phyloP scores from a whole-genome alignment of 2,113 vertebrate species.

The Alaudala cheleensis region DNA sequence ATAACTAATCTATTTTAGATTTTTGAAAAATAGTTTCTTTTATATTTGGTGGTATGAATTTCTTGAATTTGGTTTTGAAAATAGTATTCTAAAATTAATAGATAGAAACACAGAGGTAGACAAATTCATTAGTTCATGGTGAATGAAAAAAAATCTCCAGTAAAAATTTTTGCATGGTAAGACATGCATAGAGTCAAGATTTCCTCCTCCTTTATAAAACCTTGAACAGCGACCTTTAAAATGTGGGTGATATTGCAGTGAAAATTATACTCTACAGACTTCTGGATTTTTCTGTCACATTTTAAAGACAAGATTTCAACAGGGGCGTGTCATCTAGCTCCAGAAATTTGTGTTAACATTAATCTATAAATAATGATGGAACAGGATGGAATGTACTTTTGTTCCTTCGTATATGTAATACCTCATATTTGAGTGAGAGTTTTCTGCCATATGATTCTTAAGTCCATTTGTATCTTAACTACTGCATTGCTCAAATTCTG shows the following conservation, averaged over 20 bases:
- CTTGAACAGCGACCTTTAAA: neutral
- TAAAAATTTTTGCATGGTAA: neutral
- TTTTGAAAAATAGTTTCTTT: neutral
- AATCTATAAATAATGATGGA: slow-evolving; percentile 45
- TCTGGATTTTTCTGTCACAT: slow-evolving; percentile 24
- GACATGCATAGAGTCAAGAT: neutral
- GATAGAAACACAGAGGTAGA: neutral
- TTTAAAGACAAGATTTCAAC: slow-evolving; percentile 24
- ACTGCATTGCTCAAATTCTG: slow-evolving; percentile 47
- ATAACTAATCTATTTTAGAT: neutral
- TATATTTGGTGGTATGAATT: neutral
- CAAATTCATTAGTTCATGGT: neutral
- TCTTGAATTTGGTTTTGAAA: neutral
- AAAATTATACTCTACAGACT: neutral
- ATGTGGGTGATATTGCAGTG: neutral
- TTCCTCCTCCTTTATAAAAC: neutral
- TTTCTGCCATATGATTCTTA: slow-evolving; percentile 27
- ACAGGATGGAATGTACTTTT: neutral
- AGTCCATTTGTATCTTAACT: slow-evolving; percentile 23
- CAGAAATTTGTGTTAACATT: slow-evolving; percentile 29
- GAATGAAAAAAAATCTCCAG: neutral
- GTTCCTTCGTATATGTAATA: slow-evolving; percentile 4
- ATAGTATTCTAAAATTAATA: neutral
- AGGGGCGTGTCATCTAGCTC: slow-evolving; percentile 16
- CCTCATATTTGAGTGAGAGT: slow-evolving; percentile 43